Conservation (phyloP, 30 jellyfish, hydroid and myxozoan genomes). For the Cassiopea xamachana region DNA sequence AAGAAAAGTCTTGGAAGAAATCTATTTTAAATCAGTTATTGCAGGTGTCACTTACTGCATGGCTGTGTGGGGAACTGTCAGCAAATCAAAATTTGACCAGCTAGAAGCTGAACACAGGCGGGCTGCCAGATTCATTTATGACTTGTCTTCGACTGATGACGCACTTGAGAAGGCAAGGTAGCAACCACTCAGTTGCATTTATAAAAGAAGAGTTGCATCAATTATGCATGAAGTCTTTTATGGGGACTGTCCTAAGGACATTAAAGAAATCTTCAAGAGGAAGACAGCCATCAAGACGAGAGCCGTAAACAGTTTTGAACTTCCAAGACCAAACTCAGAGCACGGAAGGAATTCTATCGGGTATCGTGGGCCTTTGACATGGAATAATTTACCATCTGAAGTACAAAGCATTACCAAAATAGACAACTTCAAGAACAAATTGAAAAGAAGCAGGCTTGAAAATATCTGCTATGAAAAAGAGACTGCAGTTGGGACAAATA, state of each 20-base stretch:
- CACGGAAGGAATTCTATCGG: not conserved
- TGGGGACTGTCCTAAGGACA: conserved; percentile 25
- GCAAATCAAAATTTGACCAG: conserved; percentile 28
- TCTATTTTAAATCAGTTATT: conserved; percentile 25
- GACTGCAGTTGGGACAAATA: conserved; percentile 34
- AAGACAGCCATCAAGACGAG: not conserved
- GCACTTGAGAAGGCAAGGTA: conserved; percentile 5
- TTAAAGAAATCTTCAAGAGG: conserved; percentile 25
- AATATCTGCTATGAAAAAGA: conserved; percentile 7
- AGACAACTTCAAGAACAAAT: conserved; percentile 3
- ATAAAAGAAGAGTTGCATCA: conserved; percentile 26
- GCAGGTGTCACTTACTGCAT: conserved; percentile 21
- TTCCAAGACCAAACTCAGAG: conserved; percentile 13
- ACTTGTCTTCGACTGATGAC: conserved; percentile 14
- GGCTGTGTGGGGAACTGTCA: conserved; percentile 33
- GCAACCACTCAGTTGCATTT: conserved; percentile 12
- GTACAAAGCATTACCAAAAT: not conserved
- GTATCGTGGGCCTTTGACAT: conserved; percentile 15
- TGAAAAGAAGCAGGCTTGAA: conserved; percentile 2
- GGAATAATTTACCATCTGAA: conserved; percentile 1
- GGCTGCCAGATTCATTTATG: conserved; percentile 15
- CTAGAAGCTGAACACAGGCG: conserved; percentile 26
- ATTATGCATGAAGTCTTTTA: conserved; percentile 19
- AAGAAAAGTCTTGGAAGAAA: conserved; percentile 22
- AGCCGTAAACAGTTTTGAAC: conserved; percentile 11